Evolutionary conservation across 2,888 invertebrate species (phyloP).

Genomic region (Melinaea marsaeus): DNA sequence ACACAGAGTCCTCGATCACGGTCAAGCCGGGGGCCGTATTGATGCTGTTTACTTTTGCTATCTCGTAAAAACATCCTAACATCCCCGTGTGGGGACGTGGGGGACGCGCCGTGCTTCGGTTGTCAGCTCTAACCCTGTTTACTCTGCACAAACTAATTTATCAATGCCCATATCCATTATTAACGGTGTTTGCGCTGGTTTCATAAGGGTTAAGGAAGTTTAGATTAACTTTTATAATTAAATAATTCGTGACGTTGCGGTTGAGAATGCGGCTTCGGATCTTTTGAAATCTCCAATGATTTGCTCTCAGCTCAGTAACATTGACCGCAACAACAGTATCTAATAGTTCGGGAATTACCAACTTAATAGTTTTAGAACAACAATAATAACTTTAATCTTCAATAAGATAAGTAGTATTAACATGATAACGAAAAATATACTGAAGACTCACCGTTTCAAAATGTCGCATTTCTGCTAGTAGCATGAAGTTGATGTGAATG

Average conservation of each 20-base stretch:
- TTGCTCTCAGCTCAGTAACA: too few relatives aligned
- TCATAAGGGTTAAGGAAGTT: slow-evolving; percentile 2
- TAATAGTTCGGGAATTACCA: too few relatives aligned
- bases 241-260: slow-evolving; percentile 2
- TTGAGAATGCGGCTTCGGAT: background rate
- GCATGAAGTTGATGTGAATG: slow-evolving; percentile 80
- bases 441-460: slow-evolving; percentile 81
- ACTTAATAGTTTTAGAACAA: too few relatives aligned
- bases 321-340: too few relatives aligned
- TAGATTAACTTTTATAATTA: slow-evolving; percentile 7
- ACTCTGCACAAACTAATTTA: slow-evolving; percentile 15
- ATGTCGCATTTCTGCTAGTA: slow-evolving; percentile 79
- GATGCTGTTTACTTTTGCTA: slow-evolving; percentile 59
- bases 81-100: slow-evolving; percentile 32
- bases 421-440: background rate
- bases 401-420: too few relatives aligned
- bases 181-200: background rate
- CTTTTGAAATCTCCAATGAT: background rate
- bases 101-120: slow-evolving; percentile 27
- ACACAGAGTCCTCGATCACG: slow-evolving; percentile 5
- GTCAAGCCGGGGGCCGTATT: slow-evolving; percentile 41
- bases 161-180: slow-evolving; percentile 12
- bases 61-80: slow-evolving; percentile 46
- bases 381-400: too few relatives aligned
- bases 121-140: slow-evolving; percentile 17